Evolutionary conservation across 2,888 invertebrate genomes (phyloP), one percentile per base, ranked within the genome.

Genomic region (Eupeodes latifasciatus): DNA sequence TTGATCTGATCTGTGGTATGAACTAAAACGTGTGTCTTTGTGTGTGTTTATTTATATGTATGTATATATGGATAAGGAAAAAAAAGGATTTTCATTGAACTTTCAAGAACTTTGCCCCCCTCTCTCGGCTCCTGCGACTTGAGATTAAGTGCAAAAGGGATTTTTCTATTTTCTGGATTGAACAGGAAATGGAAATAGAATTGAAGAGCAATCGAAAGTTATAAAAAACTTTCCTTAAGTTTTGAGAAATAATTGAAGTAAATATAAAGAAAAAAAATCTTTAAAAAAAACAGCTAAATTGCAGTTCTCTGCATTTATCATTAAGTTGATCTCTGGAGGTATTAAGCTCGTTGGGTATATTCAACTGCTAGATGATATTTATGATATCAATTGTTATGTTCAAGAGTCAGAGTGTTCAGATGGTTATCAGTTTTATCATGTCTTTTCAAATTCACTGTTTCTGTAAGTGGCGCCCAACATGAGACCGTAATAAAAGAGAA

Each of bases 1-100:
- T 88, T 85, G 85, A 88, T 88, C 88, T 85, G 80, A 81, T 84
- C 85, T 85, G 77, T 74, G 85, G 78, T 77, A 55, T 77, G 47
- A 64, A 55, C 66, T 55, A n/a, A 27, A 47, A 49, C 44, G 62
- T 59, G 14, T 78, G 51, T 55, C n/a, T 27, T 40, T 66, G 53
- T 16, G 72, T 83, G 44, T 69, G 27, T 79, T 7, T 57, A 2
- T 61, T 7, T 61, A 12, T 36, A 3, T 61, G 14, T 14, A 14
- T 51, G 6, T 67, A n/a, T 67, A 9, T 12, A 53, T 40, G 19
- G 5, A 2, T 27, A 27, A 27, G 0, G 27, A 27, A 27, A 27
- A 27, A 55, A 40, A 72, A 36, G 36, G 62, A 49, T 71, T 59
- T 44, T 19, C 40, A 76, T 27, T 19, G 47, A 67, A 51, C 19